A percentile compares a stretch with the other conserved stretches of the same genome.
Conservation (phyloP, 2,888 invertebrate species). For the Heliconius cydno region DNA sequence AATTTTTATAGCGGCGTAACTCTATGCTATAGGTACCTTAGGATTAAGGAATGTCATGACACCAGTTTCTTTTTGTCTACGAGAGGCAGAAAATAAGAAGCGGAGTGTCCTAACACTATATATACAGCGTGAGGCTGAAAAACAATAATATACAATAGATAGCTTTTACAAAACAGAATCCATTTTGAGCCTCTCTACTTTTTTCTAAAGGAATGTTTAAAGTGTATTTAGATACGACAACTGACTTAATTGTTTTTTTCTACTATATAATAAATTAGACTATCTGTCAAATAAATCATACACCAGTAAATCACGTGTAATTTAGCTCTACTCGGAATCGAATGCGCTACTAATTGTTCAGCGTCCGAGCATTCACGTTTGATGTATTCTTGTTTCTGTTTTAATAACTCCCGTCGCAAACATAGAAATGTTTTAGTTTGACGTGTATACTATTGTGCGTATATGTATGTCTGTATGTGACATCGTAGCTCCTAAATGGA, state of each 20-base stretch:
- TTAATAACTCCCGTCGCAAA: not conserved
- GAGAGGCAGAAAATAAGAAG: too few relatives aligned
- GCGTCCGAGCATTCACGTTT: slow-evolving; percentile 16
- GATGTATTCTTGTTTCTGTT: slow-evolving; percentile 20
- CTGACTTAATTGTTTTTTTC: not conserved
- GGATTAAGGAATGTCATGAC: not conserved
- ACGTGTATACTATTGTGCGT: not conserved
- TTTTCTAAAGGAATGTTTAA: not conserved
- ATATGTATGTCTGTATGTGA: not conserved
- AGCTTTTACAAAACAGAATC: not conserved
- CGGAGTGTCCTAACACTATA: too few relatives aligned
- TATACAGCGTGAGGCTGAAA: not conserved
- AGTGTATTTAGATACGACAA: not conserved
- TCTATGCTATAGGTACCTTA: too few relatives aligned
- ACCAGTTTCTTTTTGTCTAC: not conserved
- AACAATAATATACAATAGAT: not conserved
- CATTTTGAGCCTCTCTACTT: not conserved
- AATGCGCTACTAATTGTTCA: slow-evolving; percentile 36
- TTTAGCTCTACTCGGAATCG: slow-evolving; percentile 36
- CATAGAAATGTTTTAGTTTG: not conserved
- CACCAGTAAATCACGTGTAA: slow-evolving; percentile 22
- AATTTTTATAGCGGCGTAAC: too few relatives aligned
- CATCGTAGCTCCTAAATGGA: not conserved
- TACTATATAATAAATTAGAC: slow-evolving; percentile 5
- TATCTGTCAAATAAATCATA: slow-evolving; percentile 26